Base-by-base conservation (phyloP, 2,113 vertebrate species). In the Amphiprion ocellaris region DNA sequence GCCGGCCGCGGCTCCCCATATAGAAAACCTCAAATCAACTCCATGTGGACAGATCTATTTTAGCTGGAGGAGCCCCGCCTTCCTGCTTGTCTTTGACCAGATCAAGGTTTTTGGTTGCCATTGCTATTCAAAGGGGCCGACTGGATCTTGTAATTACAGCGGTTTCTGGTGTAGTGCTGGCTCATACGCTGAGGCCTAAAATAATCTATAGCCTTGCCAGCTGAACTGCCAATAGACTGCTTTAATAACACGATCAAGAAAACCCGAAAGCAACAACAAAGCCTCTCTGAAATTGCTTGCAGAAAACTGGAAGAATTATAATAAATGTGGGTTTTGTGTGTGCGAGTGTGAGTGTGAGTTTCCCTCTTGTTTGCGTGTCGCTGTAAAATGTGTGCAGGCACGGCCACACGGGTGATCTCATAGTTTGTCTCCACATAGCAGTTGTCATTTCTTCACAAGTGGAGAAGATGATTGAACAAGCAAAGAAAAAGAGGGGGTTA, bases 21-120 rank as follows among this genome's bases (percentile, higher is more conserved):
- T 87, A 91, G 90, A 88, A 94, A 94, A 88, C 89, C 92, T 89
- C 89, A 94, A 93, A 95, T 94, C 82, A 91, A 63, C 85, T 90
- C 93, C 92, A 95, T 93, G 91, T 94, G 92, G 77, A 81, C 80
- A 63, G 80, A 91, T 86, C 93, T 94, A 93, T 94, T 93, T 93
- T 90, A 91, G 90, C 83, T 49, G 19, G 3, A n/a, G 50, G 56
- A 69, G 73, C 76, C 80, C 89, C 83, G 63, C 91, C 87, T 83
- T 87, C 84, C 72, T 79, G 47, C 82, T 82, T 61, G 82, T 87
- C 83, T 87, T 86, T n/a, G 10, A 92, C 91, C 84, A 90, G 92
- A 94, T 94, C 90, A 94, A 93, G 90, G 90, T 66, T 79, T 24
- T 65, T 62, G 66, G 84, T 83, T 72, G 49, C 76, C 67, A 30